Evolutionary conservation across 37 sponge, comb jelly and placozoan species (phyloP), one percentile per base, ranked within the genome.

Genomic region (Oscarella lobularis): DNA sequence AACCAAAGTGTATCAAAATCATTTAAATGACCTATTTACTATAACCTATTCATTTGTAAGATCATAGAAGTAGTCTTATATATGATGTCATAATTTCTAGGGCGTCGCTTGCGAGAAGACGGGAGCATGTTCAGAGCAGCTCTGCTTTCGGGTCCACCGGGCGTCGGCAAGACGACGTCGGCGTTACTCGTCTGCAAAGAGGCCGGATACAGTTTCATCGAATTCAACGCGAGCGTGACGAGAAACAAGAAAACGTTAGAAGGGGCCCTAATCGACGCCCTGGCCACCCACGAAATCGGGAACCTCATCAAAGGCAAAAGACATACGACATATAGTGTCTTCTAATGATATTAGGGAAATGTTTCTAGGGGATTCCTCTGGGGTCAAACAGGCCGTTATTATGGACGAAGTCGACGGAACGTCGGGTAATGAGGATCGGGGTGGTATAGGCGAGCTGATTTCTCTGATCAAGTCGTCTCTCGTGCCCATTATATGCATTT

Each of bases 401-500:
- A 98, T 94, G 99, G 99, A 94, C 65, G 95, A 94, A 66, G 99
- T 98, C 5, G 99, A 98, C 79, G 99, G 99, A 31, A 98, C 90
- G 99, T 84, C 89, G n/a, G 99, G 99, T 0, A 94, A 90, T 80
- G 99, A 90, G 31, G 99, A 98, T 66, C 83, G 95, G 33, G 95
- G 95, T 34, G 99, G 95, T 30, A 78, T 92, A 3, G 85, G 90
- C 84, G 99, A 98, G 72, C 81, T 94, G 66, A 94, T 98, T 29
- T 36, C 68, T 37, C 66, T 98, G 31, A 98, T 94, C 66, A 94
- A 98, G 87, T 84, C 77, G 9, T 79, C 92, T 9, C 77, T 66
- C 27, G 73, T 98, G 20, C 99, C 99, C 14, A 86, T 98, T 73
- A 94, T 98, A n/a, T 97, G 99, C 66, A 98, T 98, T 75, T 98